phyloP scores from a whole-genome alignment of 2,888 invertebrate species.

The Trichacis sp. region DNA sequence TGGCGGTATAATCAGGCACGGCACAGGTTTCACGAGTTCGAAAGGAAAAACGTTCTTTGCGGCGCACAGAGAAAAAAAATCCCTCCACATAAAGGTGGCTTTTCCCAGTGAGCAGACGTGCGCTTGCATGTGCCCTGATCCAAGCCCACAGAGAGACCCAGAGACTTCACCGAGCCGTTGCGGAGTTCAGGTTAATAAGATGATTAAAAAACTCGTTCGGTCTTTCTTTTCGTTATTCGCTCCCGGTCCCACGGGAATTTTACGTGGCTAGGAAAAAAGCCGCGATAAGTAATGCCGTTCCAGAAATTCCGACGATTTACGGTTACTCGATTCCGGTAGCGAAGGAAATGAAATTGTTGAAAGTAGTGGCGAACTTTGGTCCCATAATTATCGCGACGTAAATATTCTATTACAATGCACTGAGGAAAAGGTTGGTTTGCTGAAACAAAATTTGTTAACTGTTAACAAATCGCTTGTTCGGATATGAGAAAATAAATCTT shows the following conservation, averaged over 20 bases:
- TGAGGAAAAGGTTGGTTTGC: no score
- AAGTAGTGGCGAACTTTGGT: no score
- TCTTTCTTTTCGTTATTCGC: neutral
- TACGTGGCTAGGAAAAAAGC: neutral
- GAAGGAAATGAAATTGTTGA: no score
- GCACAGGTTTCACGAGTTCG: slow-evolving; percentile 11
- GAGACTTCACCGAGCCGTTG: neutral
- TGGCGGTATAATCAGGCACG: slow-evolving; percentile 32
- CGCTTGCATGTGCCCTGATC: neutral
- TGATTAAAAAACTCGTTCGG: neutral
- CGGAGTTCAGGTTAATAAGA: neutral
- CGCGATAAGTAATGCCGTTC: neutral
- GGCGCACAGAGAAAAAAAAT: neutral
- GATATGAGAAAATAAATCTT: no score
- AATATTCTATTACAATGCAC: neutral
- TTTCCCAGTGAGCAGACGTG: neutral
- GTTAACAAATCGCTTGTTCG: no score
- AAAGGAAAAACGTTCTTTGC: slow-evolving; percentile 7
- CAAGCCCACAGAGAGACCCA: neutral
- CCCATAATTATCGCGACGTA: neutral
- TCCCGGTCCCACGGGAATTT: neutral
- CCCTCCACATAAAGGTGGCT: neutral
- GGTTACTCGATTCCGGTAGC: no score
- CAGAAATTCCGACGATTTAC: no score
- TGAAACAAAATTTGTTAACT: no score